Evolutionary conservation across 2,888 invertebrate genomes (phyloP), one percentile per base, ranked within the genome.

Genomic region (Drosophila emarginata): DNA sequence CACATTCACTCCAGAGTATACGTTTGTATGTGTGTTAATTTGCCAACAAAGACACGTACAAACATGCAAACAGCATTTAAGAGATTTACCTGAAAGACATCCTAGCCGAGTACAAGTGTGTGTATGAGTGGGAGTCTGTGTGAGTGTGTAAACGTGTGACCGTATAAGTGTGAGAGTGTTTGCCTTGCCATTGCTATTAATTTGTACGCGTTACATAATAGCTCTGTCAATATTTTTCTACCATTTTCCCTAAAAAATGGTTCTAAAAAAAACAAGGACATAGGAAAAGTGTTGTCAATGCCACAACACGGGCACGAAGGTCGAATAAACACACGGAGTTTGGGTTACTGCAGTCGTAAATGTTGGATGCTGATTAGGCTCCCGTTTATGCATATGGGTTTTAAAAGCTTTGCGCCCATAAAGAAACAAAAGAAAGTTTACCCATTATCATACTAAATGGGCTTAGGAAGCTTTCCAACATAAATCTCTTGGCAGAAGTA

Each of bases 11-110:
- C 28, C 15, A 32, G 4, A 21, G 61, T 52, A n/a, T 28, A 32
- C 53, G 59, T 68, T 56, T 62, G 67, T 59, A 68, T 80, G 77
- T 78, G 78, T 78, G 81, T 78, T 83, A 84, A 84, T 83, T 82
- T 82, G 77, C 82, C 77, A 84, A 82, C 82, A 84, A 76, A 82
- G 82, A 84, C 82, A 79, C 80, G 76, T 78, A 78, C 80, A 79
- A 73, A 78, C 82, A 84, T 50, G 80, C 76, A 80, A 80, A 80
- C 77, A 80, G 70, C 77, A 81, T 80, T 81, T 78, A 84, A 77
- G 80, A 79, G 81, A 79, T 79, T 78, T 64, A 65, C 56, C 72
- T 77, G 77, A 82, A 82, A 72, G 77, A 65, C 75, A 75, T 77
- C 60, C 61, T 45, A 21, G 53, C 58, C 64, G 45, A 45, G 14